Evolutionary conservation across 2,113 vertebrate genomes (phyloP), one percentile per base, ranked within the genome.

Genomic region (Ophiodon elongatus): DNA sequence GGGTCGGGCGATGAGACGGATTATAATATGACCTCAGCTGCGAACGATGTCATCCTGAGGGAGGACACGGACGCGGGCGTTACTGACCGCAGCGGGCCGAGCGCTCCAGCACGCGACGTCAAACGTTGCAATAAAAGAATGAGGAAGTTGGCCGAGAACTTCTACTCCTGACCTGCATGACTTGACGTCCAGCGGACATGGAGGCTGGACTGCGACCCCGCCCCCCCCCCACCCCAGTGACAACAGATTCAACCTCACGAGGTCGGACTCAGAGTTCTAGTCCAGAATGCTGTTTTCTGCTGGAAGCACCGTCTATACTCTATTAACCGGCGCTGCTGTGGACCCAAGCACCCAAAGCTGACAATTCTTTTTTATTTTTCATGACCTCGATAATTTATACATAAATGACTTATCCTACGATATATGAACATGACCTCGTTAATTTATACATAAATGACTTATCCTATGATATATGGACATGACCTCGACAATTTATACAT

Each of bases 131-230:
- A 92, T 31, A 92, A 88, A 23, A 90, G 94, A 37, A 93, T 93
- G 91, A 92, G 59, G 87, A 89, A 73, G 39, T 67, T 94, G 80
- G 94, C 93, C 0, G 75, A 54, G 43, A 92, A 84, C 80, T 95
- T 93, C 78, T 95, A 90, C 83, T 57, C 69, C 37, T 93, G 90
- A 93, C 9, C 45, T 0, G 27, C 10, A 37, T 39, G 60, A 59
- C 74, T 50, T 72, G 47, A 71, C 70, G 5, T 6, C 37, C 76
- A 75, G 35, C 29, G 4, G 76, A 73, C 0, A 2, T 6, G 6
- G 11, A 68, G 45, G 0, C 31, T 1, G 39, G 23, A 31, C 29
- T 8, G n/a, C n/a, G n/a, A n/a, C n/a, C n/a, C n/a, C n/a, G n/a
- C n/a, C n/a, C n/a, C n/a, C n/a, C n/a, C n/a, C n/a, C n/a, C n/a